Percentiles rank a stretch among this genome's conserved stretches.
phyloP scores from a whole-genome alignment of 2,113 vertebrate genomes.

The Leptocoma aspasia region DNA sequence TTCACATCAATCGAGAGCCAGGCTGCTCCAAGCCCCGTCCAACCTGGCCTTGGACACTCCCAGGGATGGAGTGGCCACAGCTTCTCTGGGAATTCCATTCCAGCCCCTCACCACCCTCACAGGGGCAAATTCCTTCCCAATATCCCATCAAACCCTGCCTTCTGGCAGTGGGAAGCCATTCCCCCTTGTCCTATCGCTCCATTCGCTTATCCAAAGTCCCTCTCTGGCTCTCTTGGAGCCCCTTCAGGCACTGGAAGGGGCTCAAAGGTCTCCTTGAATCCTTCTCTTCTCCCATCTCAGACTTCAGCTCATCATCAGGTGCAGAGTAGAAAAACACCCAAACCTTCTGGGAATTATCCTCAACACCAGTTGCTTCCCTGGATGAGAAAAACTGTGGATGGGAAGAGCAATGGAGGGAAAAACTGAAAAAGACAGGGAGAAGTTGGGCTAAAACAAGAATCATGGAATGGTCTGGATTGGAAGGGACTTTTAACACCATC shows the following conservation, averaged over 20 bases:
- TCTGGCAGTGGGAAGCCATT: not conserved
- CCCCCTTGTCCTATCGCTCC: not conserved
- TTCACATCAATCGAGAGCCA: not conserved
- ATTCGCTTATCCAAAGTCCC: rapidly evolving
- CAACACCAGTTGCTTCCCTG: not conserved
- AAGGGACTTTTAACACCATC: not conserved
- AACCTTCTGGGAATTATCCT: not conserved
- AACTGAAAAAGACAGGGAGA: not conserved
- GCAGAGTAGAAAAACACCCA: not conserved
- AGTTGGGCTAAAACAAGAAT: not conserved
- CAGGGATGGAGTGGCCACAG: not conserved
- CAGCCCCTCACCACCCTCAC: rapidly evolving
- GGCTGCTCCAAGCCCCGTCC: rapidly evolving
- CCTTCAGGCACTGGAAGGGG: not conserved
- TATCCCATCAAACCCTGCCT: not conserved
- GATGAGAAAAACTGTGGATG: not conserved
- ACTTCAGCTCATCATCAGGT: not conserved
- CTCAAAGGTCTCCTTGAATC: not conserved
- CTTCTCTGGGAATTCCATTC: not conserved
- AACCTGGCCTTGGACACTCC: not conserved
- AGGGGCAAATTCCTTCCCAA: not conserved
- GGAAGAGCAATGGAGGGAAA: not conserved
- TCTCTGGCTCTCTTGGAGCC: not conserved
- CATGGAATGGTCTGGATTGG: not conserved
- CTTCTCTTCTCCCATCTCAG: not conserved